phyloP scores from a whole-genome alignment of 2,888 invertebrate genomes.

The Hartigia nigra region DNA sequence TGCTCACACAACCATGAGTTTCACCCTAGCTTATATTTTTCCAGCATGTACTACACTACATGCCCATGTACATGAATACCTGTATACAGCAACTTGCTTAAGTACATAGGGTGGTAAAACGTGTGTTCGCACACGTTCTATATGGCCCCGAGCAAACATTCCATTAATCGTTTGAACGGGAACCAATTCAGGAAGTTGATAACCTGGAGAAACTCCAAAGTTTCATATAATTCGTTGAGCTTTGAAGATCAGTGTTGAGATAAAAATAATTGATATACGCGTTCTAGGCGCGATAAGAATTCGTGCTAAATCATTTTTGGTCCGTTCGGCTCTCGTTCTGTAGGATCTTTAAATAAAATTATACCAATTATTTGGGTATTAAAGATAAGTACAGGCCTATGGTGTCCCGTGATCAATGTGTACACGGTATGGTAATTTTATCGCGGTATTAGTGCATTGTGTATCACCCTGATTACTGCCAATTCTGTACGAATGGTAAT shows the following conservation, averaged over 20 bases:
- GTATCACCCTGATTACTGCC: conserved; percentile 47
- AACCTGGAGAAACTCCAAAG: neutral
- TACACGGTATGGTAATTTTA: conserved; percentile 44
- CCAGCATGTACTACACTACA: neutral
- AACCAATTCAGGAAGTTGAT: neutral
- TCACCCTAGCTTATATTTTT: neutral
- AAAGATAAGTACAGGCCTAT: conserved; percentile 19
- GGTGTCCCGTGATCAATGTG: conserved; percentile 26
- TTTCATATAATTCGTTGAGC: neutral
- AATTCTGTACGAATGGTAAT: conserved; percentile 41
- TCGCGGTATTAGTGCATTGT: conserved; percentile 49
- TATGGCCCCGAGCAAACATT: neutral
- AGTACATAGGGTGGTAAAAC: neutral
- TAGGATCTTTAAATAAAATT: conserved; percentile 36
- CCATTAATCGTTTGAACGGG: neutral
- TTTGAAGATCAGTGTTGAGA: neutral
- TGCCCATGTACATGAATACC: neutral
- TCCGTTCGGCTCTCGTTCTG: conserved; percentile 19
- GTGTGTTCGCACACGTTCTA: neutral
- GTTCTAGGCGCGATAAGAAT: neutral
- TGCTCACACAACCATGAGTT: neutral
- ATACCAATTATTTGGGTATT: conserved; percentile 52
- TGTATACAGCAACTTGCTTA: neutral
- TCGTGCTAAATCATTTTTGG: neutral
- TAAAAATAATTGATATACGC: neutral